Base-by-base conservation (phyloP, 2,888 invertebrate genomes). In the Tetramorium bicarinatum region DNA sequence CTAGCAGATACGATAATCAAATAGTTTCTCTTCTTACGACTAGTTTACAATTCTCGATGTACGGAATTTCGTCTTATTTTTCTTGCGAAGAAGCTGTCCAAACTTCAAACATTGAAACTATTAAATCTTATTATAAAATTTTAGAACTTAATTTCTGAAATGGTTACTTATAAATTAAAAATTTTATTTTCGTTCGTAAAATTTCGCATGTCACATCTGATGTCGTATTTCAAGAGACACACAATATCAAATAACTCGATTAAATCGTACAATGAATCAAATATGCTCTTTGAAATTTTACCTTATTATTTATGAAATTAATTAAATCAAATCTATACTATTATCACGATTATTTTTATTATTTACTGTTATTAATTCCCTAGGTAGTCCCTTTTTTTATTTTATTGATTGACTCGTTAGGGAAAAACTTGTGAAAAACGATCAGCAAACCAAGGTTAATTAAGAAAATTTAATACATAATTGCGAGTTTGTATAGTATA, bases 201-300 rank as follows among this genome's bases (percentile, higher is more conserved):
- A 54, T n/a, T 64, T 18, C 8, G 62, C 34, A 34, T n/a, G 9
- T 54, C 15, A 6, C 15, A 21, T 72, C 18, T 18, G 18, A 75
- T 13, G 18, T 52, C 21, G 15, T 44, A 3, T 34, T 34, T 34
- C 44, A 47, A 34, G 2, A 29, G 13, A 52, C 21, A 64, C 3
- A 25, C 66, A 3, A 77, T 64, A 9, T 76, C 49, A 76, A 25
- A 52, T 76, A 38, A 52, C 21, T 41, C 25, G 9, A 66, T 64
- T 47, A 18, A 69, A 49, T 67, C 18, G n/a, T 11, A 8, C 25
- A 44, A 66, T 15, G n/a, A 15, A 47, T 67, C 1, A 29, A 69
- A 49, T 8, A 34, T 21, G 18, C 3, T 69, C 49, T 69, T 7
- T 13, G 3, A 69, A 29, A 52, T 13, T 49, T 47, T 67, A 13